Base-by-base conservation (phyloP, 2,888 invertebrate species). In the Neocrepidodera transversa region DNA sequence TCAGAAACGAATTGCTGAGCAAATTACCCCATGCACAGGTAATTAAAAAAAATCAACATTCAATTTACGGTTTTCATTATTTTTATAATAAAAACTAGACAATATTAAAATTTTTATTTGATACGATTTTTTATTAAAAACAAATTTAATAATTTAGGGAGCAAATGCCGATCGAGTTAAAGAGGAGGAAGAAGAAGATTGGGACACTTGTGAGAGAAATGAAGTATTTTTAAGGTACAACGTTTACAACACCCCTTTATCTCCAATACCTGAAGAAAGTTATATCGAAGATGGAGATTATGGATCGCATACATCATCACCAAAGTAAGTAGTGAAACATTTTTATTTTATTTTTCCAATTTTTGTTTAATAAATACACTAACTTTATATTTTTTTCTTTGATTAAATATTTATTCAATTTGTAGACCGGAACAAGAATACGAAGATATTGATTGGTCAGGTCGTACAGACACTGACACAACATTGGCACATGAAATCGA, bases 11-110 rank as follows among this genome's bases (percentile, higher is more conserved):
- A 75, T 76, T 90, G 40, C 82, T 86, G 67, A 83, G 87, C 68
- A 90, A 90, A 76, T 79, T 90, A 64, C 89, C 90, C 7, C 82
- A 86, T 58, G 88, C 88, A 43, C 88, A 88, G 79, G 85, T 85
- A 68, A 76, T 74, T 13, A 16, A 40, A 6, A 2, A 7, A 13
- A 40, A 10, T 5, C 1, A n/a, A 40, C 6, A 10, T 38, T 4
- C n/a, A 11, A 6, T 17, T 38, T 14, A n/a, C n/a, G n/a, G 13
- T 13, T 38, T 7, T 38, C 3, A 5, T 38, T 38, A 14, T 38
- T 14, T 38, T 10, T 13, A 17, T 35, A 35, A 4, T n/a, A n/a
- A n/a, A n/a, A n/a, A n/a, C n/a, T n/a, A n/a, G n/a, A n/a, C n/a
- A n/a, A n/a, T n/a, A n/a, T n/a, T n/a, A n/a, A n/a, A n/a, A n/a